Base-by-base conservation (phyloP, 92 coral and sea anemone species). In the Porites cylindrica region DNA sequence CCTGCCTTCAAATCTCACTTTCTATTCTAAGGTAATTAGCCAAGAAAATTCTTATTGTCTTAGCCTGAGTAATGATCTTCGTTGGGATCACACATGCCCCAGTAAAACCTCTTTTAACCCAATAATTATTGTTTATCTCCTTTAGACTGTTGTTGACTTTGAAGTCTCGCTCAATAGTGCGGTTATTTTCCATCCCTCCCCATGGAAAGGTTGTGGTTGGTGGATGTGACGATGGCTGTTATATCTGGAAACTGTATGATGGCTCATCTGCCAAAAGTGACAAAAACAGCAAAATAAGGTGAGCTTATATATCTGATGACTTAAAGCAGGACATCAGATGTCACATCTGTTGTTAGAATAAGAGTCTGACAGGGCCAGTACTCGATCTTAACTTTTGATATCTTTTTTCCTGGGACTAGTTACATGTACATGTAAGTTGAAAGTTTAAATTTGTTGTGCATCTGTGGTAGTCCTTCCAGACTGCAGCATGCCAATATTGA, bases 141-240 rank as follows among this genome's bases (percentile, higher is more conserved):
- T 60, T 2, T 88, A 97, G 99, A 70, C 90, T 88, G 70, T 77
- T 97, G 66, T 80, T 95, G 81, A 91, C 98, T 32, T 73, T 97
- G 86, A 97, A 92, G 88, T 91, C 98, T 47, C 92, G 95, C 85
- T 92, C 97, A 32, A 94, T 97, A 51, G 93, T 97, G 23, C 91
- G 99, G 2, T 92, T 89, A 17, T 94, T 97, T 68, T 91, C 95
- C 51, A 83, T 97, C 2, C 96, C 98, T 8, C 98, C 97, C 2
- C 99, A 97, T 88, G 98, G 99, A 71, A 83, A 88, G 67, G 94
- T 93, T 24, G 85, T 97, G 24, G 93, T 97, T 83, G 99, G 99
- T 23, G 99, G 96, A 10, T 94, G 99, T 85, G 99, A 97, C 26
- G 96, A 95, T 89, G 99, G 99, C 0, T 97, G 99, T 84, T 93